Base-by-base conservation (phyloP, 2,797 vertebrate genomes). In the Chelon labrosus region DNA sequence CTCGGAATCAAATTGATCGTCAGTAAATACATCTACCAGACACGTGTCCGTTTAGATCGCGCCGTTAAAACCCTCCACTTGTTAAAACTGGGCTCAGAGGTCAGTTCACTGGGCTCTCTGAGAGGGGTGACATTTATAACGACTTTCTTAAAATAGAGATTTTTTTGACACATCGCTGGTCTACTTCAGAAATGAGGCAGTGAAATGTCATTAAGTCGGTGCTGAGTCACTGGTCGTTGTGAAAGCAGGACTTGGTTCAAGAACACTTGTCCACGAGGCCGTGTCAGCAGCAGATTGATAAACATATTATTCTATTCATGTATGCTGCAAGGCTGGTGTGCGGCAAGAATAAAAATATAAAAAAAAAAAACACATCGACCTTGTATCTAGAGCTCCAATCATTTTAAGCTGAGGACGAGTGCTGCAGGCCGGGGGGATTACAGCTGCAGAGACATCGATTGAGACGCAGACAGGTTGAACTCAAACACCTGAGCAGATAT, bases 181-280 rank as follows among this genome's bases (percentile, higher is more conserved):
- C 60, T 4, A 0, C 11, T 72, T 63, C 62, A 20, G 62, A 73
- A 75, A 74, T 31, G 58, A 72, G 49, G 44, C 44, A 14, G 16
- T 17, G 16, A 2, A 17, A 17, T 3, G 2, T 19, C 25, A 19
- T 51, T 35, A 51, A 55, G 64, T 47, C 9, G 47, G 49, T 61
- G 76, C 76, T 35, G 74, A 87, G 79, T 87, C 80, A 89, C 5
- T 5, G 69, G 56, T 75, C 64, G 56, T 75, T 82, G 46, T 68
- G 75, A 85, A 79, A 76, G 68, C 41, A 54, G 62, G 65, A 59
- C 74, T 42, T 41, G 35, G 59, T 73, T 87, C 66, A 74, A 69
- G 61, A 74, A 64, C 76, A 42, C 47, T 35, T 17, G 64, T 56
- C 54, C 60, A 65, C 72, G 55, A 0, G 71, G 61, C 46, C 67